phyloP scores from a whole-genome alignment of 2,797 vertebrate species.

The Gastrophryne carolinensis region DNA sequence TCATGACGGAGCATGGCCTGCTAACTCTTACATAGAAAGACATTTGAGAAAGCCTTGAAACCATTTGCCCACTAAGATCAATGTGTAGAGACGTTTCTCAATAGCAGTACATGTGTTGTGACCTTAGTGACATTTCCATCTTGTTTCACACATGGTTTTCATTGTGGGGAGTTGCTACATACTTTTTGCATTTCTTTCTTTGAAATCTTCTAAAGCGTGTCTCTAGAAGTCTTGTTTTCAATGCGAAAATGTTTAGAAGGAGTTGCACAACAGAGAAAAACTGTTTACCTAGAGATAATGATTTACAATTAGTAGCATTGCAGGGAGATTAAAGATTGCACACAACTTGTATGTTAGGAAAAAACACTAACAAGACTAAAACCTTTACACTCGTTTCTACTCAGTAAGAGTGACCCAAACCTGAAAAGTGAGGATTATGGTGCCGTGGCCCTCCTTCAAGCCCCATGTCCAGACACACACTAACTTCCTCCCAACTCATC shows the following conservation, averaged over 20 bases:
- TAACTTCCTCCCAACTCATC: no score
- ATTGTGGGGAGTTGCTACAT: constrained; percentile 59
- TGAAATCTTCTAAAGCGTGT: not conserved
- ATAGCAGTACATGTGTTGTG: constrained; percentile 62
- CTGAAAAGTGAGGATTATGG: no score
- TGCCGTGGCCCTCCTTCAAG: no score
- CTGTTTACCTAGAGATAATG: no score
- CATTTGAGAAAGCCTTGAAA: constrained; percentile 65
- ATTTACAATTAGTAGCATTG: no score
- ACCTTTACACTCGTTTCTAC: no score
- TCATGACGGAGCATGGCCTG: constrained; percentile 64
- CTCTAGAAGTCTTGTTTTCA: not conserved
- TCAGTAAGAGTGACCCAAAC: no score
- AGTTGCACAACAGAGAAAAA: no score
- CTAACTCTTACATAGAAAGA: constrained; percentile 65
- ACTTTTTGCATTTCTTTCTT: not conserved
- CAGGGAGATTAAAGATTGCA: no score
- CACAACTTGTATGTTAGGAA: no score
- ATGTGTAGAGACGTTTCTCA: constrained; percentile 62
- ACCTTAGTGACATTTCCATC: constrained; percentile 62
- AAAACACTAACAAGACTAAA: no score
- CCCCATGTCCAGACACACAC: no score
- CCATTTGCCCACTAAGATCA: constrained; percentile 58
- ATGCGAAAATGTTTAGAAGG: not conserved
- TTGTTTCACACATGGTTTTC: constrained; percentile 64